Evolutionary conservation across 2,113 vertebrate species (phyloP).

Genomic region (Geococcyx californianus): DNA sequence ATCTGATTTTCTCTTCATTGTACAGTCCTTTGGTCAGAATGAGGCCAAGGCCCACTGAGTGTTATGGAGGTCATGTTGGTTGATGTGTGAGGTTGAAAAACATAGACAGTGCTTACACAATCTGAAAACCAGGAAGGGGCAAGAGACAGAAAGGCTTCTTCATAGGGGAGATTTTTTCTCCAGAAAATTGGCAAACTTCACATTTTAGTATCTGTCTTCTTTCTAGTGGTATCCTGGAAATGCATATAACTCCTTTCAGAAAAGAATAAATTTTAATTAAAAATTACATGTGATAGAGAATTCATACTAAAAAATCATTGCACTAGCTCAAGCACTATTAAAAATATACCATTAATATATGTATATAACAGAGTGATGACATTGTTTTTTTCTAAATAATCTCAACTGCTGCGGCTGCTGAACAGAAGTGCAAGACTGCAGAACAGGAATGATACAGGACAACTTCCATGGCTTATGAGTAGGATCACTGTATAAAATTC

Average conservation of each 20-base stretch:
- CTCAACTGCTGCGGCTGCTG: background rate
- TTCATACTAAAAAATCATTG: background rate
- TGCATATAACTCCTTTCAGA: background rate
- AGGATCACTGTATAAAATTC: background rate
- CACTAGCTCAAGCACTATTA: background rate
- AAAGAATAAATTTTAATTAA: background rate
- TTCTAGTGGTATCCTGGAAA: background rate
- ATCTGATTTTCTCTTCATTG: background rate
- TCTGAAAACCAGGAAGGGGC: background rate
- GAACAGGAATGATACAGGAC: background rate
- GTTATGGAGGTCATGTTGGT: background rate
- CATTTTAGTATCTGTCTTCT: background rate
- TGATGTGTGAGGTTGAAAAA: background rate
- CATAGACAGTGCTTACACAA: background rate
- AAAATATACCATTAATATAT: background rate
- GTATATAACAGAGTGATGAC: background rate
- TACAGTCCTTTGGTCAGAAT: background rate
- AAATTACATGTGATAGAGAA: background rate
- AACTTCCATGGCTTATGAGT: rapidly evolving
- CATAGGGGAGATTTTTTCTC: background rate
- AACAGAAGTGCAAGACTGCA: background rate
- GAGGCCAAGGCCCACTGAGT: background rate
- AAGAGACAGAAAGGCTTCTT: background rate
- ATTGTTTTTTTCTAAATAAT: background rate
- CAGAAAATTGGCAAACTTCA: background rate